Percentiles rank a stretch among this genome's conserved stretches.
Conservation (phyloP, 2,113 vertebrate species). For the Chrysemys picta region DNA sequence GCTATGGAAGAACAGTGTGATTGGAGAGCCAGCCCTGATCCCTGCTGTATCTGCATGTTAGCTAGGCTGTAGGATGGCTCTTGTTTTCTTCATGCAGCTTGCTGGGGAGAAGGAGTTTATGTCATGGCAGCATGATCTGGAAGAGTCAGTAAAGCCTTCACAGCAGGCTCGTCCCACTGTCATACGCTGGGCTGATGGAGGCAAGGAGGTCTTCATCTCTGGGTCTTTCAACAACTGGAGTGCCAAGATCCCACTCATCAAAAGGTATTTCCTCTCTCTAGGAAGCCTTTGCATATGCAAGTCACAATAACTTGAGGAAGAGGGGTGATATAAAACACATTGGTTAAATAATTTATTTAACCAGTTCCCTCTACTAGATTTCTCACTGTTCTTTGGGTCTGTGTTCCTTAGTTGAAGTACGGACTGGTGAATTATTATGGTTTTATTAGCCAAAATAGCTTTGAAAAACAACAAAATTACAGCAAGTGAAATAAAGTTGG, state of each 20-base stretch:
- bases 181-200: conserved; percentile 96
- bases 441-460: not conserved
- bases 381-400: not conserved
- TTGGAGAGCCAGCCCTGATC: not conserved
- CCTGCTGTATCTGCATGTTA: not conserved
- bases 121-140: conserved; percentile 87
- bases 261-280: conserved; percentile 82
- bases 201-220: conserved; percentile 95
- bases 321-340: not conserved
- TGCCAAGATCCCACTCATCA: conserved; percentile 96
- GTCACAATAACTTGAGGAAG: not conserved
- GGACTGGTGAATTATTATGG: not conserved
- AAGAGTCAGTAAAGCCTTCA: conserved; percentile 87
- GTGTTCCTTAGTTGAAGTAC: not conserved
- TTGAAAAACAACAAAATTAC: not conserved
- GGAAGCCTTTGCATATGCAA: not conserved
- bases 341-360: not conserved
- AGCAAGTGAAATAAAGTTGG: not conserved
- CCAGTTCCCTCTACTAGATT: too few relatives aligned
- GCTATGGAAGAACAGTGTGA: not conserved
- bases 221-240: conserved; percentile 98
- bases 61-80: conserved; percentile 10
- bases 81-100: conserved; percentile 78
- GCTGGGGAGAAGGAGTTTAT: conserved; percentile 91
- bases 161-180: conserved; percentile 95